Conservation (phyloP, 2,113 vertebrate species). For the Entelurus aequoreus region DNA sequence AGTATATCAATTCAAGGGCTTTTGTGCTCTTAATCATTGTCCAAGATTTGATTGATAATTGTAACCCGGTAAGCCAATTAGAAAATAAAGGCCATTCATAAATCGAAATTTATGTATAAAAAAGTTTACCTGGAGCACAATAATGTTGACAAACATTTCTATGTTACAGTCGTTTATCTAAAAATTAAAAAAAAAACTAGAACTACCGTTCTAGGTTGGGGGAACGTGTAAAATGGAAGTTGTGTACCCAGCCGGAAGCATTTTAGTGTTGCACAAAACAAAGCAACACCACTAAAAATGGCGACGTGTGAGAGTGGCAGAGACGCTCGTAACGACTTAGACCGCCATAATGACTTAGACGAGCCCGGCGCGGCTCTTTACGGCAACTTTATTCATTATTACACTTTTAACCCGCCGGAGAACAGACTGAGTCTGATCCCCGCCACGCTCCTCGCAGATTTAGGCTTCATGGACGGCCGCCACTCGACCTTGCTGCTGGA, state of each 20-base stretch:
- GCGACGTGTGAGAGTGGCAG: not conserved
- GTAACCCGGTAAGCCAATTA: too few relatives aligned
- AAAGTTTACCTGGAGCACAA: too few relatives aligned
- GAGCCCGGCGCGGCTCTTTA: slow-evolving; percentile 82
- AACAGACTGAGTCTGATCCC: slow-evolving; percentile 80
- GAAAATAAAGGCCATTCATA: too few relatives aligned
- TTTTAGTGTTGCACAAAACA: slow-evolving; percentile 15
- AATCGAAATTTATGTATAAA: too few relatives aligned
- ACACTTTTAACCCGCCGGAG: slow-evolving; percentile 86
- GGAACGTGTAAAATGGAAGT: too few relatives aligned
- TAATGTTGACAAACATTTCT: too few relatives aligned
- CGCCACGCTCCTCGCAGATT: slow-evolving; percentile 63
- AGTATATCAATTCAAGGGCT: too few relatives aligned
- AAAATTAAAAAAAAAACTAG: too few relatives aligned
- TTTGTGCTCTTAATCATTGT: too few relatives aligned
- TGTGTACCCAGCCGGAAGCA: slow-evolving; percentile 16
- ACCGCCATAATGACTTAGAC: not conserved
- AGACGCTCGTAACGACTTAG: not conserved
- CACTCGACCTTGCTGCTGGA: slow-evolving; percentile 77
- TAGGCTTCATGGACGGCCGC: slow-evolving; percentile 46
- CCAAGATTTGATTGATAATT: too few relatives aligned
- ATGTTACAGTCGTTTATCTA: too few relatives aligned
- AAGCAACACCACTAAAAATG: slow-evolving; percentile 44
- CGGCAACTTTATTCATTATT: slow-evolving; percentile 90
- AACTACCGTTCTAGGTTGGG: too few relatives aligned